A percentile compares a stretch with the other conserved stretches of the same genome.
Evolutionary conservation across 2,113 vertebrate species (phyloP).

Genomic region (Mormyrus lacerda): DNA sequence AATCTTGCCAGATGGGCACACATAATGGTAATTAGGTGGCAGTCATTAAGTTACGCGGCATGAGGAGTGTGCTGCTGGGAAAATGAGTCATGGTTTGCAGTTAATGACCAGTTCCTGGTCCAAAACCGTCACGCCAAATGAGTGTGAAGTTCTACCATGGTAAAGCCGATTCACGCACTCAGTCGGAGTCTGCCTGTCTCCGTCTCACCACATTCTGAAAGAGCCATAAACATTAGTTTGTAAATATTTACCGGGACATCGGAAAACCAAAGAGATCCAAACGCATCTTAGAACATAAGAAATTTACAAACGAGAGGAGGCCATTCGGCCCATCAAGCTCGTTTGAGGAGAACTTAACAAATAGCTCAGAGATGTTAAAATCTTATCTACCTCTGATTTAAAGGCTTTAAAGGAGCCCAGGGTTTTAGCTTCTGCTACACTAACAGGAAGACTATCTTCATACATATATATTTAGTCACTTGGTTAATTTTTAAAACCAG

Average conservation of each 20-base stretch:
- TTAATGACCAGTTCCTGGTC: conserved; percentile 49
- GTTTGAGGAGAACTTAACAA: too few relatives aligned
- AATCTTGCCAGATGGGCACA: conserved; percentile 49
- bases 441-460: too few relatives aligned
- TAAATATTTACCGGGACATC: not conserved
- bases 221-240: not conserved
- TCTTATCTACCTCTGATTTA: too few relatives aligned
- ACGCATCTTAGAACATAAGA: too few relatives aligned
- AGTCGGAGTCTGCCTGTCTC: not conserved
- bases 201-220: not conserved
- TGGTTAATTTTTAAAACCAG: not conserved
- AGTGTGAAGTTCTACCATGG: not conserved
- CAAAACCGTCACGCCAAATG: not conserved
- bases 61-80: conserved; percentile 38
- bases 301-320: too few relatives aligned
- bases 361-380: too few relatives aligned
- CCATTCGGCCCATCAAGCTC: too few relatives aligned
- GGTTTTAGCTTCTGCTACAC: too few relatives aligned
- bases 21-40: conserved; percentile 36
- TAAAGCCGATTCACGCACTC: not conserved
- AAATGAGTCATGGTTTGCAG: conserved; percentile 60
- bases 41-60: conserved; percentile 45
- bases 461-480: not conserved
- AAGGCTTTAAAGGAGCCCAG: too few relatives aligned
- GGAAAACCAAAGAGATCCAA: not conserved